phyloP scores from a whole-genome alignment of 2,888 invertebrate species.

The Platyscelio sp. region DNA sequence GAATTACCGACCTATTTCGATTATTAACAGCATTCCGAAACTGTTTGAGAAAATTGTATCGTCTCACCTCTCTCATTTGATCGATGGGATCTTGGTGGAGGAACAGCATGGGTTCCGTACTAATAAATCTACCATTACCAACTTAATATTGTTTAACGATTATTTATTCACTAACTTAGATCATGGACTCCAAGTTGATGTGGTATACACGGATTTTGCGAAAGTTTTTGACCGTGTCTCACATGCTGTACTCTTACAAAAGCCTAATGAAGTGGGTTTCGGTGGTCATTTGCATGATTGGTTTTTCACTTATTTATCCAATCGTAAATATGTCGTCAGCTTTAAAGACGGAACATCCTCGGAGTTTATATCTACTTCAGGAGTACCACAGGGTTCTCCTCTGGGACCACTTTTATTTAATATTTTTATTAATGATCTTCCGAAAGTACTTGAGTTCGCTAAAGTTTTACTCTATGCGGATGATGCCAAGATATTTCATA shows the following conservation, averaged over 20 bases:
- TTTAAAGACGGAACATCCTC: neutral
- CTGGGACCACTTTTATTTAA: neutral
- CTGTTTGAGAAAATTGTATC: neutral
- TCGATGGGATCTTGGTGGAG: neutral
- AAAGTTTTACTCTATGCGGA: neutral
- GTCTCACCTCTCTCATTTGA: neutral
- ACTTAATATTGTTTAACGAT: neutral
- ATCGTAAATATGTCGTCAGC: neutral
- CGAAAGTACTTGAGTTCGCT: neutral
- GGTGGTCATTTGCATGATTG: neutral
- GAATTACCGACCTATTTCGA: slow-evolving; percentile 5
- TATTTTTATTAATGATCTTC: slow-evolving; percentile 2
- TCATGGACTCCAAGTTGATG: neutral
- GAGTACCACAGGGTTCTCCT: neutral
- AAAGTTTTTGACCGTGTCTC: neutral
- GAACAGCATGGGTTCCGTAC: neutral
- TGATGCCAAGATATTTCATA: neutral
- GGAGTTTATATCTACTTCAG: neutral
- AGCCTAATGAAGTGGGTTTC: neutral
- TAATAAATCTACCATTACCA: neutral
- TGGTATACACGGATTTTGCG: neutral
- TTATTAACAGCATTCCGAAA: neutral
- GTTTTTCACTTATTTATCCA: neutral
- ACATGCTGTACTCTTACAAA: neutral
- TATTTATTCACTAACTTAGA: neutral